Conservation (phyloP, 2,797 vertebrate species). For the Acrossocheilus wenchowensis region DNA sequence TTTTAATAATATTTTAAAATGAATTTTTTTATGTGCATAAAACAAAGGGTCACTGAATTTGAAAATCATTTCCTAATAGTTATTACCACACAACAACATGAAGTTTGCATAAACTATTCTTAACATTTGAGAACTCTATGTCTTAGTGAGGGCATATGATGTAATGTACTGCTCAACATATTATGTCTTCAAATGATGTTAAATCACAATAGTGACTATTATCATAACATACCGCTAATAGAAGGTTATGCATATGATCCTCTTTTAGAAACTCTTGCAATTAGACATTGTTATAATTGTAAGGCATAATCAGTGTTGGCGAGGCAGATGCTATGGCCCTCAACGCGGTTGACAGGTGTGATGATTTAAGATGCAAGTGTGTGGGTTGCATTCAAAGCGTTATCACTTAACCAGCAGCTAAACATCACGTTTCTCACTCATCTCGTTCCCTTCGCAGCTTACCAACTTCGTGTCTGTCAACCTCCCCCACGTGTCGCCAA, state of each 20-base stretch:
- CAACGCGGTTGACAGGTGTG: background rate
- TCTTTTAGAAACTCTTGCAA: conserved; percentile 17
- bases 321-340: background rate
- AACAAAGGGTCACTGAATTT: too few relatives aligned
- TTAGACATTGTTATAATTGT: background rate
- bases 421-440: conserved; percentile 12
- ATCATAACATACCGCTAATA: background rate
- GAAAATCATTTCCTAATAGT: background rate
- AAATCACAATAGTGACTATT: background rate
- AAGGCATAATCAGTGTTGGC: background rate
- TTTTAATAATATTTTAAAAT: background rate
- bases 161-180: background rate
- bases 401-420: conserved; percentile 2
- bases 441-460: conserved; percentile 78
- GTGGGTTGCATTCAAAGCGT: conserved; percentile 11
- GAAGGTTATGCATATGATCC: background rate
- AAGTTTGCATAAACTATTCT: background rate
- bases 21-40: background rate
- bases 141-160: too few relatives aligned
- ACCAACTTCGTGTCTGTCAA: conserved; percentile 93
- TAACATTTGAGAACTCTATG: background rate
- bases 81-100: background rate
- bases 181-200: background rate
- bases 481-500: conserved; percentile 87
- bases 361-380: background rate